Conservation (phyloP, 2,113 vertebrate genomes). For the Ranitomeya imitator region DNA sequence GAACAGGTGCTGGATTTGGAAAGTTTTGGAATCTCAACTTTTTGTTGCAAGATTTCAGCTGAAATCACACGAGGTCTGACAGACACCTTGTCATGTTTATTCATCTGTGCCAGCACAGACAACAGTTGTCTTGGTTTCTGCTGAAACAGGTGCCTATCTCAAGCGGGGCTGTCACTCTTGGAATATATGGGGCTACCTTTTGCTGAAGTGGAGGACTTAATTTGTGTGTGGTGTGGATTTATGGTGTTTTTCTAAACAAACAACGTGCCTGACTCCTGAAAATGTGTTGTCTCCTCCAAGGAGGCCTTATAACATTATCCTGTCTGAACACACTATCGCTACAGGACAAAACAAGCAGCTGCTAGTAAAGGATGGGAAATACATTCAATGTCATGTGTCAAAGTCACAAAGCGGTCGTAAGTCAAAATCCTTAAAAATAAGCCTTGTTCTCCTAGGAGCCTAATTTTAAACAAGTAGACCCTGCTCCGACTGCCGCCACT, state of each 20-base stretch:
- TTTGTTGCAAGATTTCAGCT: constrained; percentile 63
- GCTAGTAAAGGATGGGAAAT: not conserved
- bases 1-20: constrained; percentile 72
- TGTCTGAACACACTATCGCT: not conserved
- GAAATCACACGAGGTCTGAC: constrained; percentile 60
- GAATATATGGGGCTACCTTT: not conserved
- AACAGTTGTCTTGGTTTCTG: constrained; percentile 60
- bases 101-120: constrained; percentile 68
- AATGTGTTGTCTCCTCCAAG: not conserved
- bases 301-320: not conserved
- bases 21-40: constrained; percentile 59
- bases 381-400: not conserved
- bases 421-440: not conserved
- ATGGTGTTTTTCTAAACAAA: constrained; percentile 39
- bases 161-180: constrained; percentile 46
- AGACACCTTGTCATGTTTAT: constrained; percentile 60
- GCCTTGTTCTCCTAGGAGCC: not conserved
- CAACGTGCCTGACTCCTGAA: not conserved
- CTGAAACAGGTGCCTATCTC: constrained; percentile 71
- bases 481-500: not conserved
- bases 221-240: not conserved
- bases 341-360: constrained; percentile 33
- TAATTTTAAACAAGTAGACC: not conserved
- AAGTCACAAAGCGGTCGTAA: not conserved
- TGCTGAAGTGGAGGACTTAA: not conserved